Evolutionary conservation across 2,888 invertebrate species (phyloP), one percentile per base, ranked within the genome.

Genomic region (Tetragonula carbonaria): DNA sequence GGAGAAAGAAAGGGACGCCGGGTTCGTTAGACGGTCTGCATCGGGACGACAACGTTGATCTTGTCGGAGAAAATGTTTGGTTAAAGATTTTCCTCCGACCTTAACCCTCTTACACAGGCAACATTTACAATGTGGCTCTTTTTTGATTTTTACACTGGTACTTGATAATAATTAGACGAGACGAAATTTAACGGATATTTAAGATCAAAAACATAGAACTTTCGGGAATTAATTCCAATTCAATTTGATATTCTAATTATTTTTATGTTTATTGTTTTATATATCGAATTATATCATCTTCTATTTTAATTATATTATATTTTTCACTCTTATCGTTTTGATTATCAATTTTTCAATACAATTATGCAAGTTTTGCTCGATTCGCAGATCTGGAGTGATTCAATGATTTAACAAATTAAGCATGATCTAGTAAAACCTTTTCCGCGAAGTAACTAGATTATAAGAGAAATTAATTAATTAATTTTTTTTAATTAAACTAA

Each of bases 1-100:
- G 90, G 87, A 90, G 86, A 85, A 78, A 85, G 88, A 86, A 87
- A 89, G 87, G 90, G 87, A 88, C 88, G 86, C 88, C 85, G 86
- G 91, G 90, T 93, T 94, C 93, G 92, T 93, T 93, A 93, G 93
- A 87, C 87, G 89, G 92, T 92, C 92, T 92, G 93, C 92, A 93
- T 92, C 87, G 91, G 88, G 87, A 91, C 90, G 90, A 90, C 89
- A 91, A 91, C 78, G 80, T 78, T 86, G 67, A 84, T 74, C 78
- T 86, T 73, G 57, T 55, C 78, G 68, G 71, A 45, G 75, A 89
- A 85, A 87, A 90, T 78, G 81, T 91, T 91, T 85, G 80, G 81
- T 74, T 76, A 83, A 87, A 72, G 73, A 85, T 81, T 85, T 63
- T 62, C 79, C 23, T 53, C 55, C 51, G 33, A 73, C 55, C 51